Conservation (phyloP, 2,113 vertebrate genomes). For the Clarias batrachus region DNA sequence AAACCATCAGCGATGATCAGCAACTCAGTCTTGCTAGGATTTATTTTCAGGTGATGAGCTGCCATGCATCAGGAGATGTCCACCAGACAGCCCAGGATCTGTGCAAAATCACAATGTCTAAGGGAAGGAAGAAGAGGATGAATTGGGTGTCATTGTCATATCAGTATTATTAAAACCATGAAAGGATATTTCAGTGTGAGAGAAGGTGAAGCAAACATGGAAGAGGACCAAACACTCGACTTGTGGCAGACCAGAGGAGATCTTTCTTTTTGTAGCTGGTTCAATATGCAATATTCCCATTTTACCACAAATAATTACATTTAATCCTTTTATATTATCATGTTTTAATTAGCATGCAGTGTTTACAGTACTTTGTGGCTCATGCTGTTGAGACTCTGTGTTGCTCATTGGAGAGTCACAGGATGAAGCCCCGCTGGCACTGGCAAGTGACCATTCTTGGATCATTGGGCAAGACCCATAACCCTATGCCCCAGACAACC, state of each 20-base stretch:
- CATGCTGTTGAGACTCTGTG: too few species aligned
- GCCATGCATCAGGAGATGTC: not conserved
- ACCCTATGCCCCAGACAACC: too few species aligned
- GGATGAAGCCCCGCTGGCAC: too few species aligned
- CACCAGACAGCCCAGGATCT: not conserved
- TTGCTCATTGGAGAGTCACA: too few species aligned
- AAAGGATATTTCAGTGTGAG: not conserved
- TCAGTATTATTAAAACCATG: not conserved
- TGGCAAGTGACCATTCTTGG: too few species aligned
- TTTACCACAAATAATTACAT: not conserved
- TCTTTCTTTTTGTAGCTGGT: not conserved
- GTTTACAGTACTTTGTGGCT: too few species aligned
- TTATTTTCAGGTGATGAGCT: not conserved
- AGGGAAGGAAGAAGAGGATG: not conserved
- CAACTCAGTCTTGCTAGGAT: not conserved
- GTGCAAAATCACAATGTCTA: not conserved
- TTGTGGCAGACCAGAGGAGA: not conserved
- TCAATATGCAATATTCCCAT: not conserved
- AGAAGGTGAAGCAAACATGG: not conserved
- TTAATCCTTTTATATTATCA: not conserved
- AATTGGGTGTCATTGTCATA: not conserved
- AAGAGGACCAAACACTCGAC: not conserved
- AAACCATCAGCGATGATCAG: not conserved
- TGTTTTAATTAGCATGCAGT: not conserved
- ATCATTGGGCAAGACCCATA: too few species aligned